phyloP scores from a whole-genome alignment of 37 sponge, comb jelly and placozoan species.

The Diacarnus erythraeanus region DNA sequence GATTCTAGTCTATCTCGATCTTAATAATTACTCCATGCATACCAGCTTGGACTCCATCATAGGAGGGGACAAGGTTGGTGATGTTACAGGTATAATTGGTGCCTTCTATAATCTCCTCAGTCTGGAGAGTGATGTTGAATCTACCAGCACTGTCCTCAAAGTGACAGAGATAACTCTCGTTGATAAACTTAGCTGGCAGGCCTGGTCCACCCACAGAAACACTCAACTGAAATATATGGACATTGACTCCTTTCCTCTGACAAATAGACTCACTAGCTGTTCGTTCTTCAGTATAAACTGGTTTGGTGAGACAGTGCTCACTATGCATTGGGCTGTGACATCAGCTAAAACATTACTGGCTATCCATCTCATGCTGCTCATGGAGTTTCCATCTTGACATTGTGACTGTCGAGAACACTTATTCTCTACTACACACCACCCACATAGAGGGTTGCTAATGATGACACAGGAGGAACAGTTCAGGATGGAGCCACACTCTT shows the following conservation, averaged over 20 bases:
- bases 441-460: conserved; percentile 74
- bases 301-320: conserved; percentile 18
- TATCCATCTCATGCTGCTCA: conserved; percentile 39
- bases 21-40: background rate
- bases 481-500: conserved; percentile 43
- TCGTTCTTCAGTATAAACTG: conserved; percentile 24
- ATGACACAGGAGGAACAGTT: conserved; percentile 45
- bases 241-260: background rate
- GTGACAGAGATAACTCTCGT: conserved; percentile 41
- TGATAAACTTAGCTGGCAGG: conserved; percentile 21
- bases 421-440: conserved; percentile 90
- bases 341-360: background rate
- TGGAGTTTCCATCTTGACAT: conserved; percentile 55
- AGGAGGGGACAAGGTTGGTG: conserved; percentile 1
- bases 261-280: conserved; percentile 11
- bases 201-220: conserved; percentile 11
- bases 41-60: conserved; percentile 14
- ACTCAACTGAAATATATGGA: background rate
- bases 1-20: background rate
- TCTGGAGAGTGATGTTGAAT: conserved; percentile 10
- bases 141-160: conserved; percentile 11
- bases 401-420: conserved; percentile 74
- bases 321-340: conserved; percentile 2
- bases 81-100: conserved; percentile 30
- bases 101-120: conserved; percentile 5